These are phyloP conservation scores for Oxygymnocypris stewartii DNA, from an alignment of 2,113 vertebrate species.

Conservation along the genomic window DNA sequence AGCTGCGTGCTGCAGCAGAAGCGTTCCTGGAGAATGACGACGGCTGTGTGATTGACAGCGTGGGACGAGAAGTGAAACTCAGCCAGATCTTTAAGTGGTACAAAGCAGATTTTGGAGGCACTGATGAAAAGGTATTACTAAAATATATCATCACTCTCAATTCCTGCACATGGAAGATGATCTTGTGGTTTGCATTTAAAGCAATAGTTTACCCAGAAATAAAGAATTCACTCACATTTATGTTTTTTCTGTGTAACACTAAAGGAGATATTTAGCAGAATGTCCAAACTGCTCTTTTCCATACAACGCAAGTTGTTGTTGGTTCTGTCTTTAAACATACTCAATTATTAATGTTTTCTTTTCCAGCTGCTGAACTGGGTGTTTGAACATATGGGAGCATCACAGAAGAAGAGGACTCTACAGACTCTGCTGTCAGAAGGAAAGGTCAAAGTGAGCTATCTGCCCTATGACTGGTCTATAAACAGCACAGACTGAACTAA, in stretches of 20 bases:
- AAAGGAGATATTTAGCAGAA: neutral
- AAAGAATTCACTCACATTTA: neutral
- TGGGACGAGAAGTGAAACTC: constrained; percentile 74
- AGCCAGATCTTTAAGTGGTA: constrained; percentile 83
- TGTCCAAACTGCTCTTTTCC: neutral
- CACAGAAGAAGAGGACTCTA: constrained; percentile 75
- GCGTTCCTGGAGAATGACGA: constrained; percentile 79
- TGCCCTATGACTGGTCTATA: constrained; percentile 79
- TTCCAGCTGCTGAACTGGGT: constrained; percentile 76
- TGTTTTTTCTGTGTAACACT: neutral
- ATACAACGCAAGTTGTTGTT: neutral
- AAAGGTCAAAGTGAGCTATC: constrained; percentile 75
- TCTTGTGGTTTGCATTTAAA: neutral
- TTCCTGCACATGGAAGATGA: neutral
- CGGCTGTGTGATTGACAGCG: constrained; percentile 71
- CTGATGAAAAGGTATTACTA: constrained; percentile 74
- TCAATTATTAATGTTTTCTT: neutral
- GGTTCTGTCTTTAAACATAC: neutral
- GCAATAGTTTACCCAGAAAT: neutral
- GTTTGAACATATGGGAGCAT: constrained; percentile 75
- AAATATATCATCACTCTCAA: neutral
- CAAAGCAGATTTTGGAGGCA: constrained; percentile 79
- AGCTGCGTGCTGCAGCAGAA: constrained; percentile 75
- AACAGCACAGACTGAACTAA: constrained; percentile 72
- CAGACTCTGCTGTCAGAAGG: constrained; percentile 68